A percentile compares a stretch with the other conserved stretches of the same genome.
phyloP scores from a whole-genome alignment of 2,113 vertebrate genomes.

The Pandion haliaetus region DNA sequence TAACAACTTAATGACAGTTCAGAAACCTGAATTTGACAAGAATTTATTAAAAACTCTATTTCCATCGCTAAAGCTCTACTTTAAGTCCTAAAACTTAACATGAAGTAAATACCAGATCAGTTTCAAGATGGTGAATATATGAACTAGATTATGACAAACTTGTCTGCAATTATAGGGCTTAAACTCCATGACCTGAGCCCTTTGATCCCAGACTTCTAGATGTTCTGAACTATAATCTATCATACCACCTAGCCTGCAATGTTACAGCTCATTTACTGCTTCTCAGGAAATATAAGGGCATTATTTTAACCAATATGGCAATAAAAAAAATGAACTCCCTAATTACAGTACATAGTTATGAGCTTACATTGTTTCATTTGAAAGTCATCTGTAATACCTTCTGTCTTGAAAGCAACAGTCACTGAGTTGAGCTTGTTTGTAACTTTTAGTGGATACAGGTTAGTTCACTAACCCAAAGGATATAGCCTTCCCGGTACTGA shows the following conservation, averaged over 20 bases:
- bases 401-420: background rate
- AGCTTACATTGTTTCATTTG: background rate
- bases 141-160: background rate
- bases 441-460: background rate
- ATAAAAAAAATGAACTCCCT: background rate
- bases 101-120: background rate
- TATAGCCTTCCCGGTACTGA: accelerated
- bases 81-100: background rate
- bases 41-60: background rate
- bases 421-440: background rate
- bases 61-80: background rate
- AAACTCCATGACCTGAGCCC: background rate
- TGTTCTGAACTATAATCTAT: background rate
- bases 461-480: background rate
- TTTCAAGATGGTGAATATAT: background rate
- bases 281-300: background rate
- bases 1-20: background rate
- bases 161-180: background rate
- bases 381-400: background rate
- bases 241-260: background rate
- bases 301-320: background rate
- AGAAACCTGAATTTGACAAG: background rate
- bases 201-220: background rate
- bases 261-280: background rate
- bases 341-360: background rate